Evolutionary conservation across 1,140 invertebrate species (phyloP).

Genomic region (Zaprionus lachaisei): DNA sequence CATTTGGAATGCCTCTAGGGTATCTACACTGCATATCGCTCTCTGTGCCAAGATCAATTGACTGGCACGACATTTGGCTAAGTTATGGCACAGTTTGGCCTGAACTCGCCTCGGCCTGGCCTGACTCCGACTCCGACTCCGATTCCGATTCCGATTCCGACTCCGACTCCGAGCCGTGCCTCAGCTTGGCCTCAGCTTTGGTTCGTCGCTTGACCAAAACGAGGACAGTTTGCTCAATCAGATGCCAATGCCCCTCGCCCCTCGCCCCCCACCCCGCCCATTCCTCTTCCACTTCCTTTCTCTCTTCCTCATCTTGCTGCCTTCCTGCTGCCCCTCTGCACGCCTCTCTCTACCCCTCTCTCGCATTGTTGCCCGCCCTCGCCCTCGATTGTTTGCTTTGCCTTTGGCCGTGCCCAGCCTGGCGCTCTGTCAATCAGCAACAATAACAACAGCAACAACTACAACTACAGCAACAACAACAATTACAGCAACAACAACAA

Average conservation of each 20-base stretch:
- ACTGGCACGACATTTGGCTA: conserved; percentile 74
- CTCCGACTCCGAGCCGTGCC: background rate
- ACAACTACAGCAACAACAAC: background rate
- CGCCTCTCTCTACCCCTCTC: background rate
- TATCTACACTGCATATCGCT: conserved; percentile 2
- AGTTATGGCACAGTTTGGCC: conserved; percentile 61
- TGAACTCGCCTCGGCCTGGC: background rate
- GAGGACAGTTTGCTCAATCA: conserved; percentile 61
- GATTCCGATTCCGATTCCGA: background rate
- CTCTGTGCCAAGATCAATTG: conserved; percentile 34
- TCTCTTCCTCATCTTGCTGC: too few relatives aligned
- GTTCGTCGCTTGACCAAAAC: conserved; percentile 56
- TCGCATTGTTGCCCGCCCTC: conserved; percentile 15
- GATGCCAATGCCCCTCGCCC: background rate
- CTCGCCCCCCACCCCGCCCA: too few relatives aligned
- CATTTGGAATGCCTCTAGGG: background rate
- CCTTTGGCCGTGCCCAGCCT: conserved; percentile 57
- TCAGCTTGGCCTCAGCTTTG: background rate
- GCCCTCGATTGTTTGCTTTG: conserved; percentile 50
- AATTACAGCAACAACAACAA: too few relatives aligned
- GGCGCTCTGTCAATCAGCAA: conserved; percentile 63
- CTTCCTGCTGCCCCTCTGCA: too few relatives aligned
- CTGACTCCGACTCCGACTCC: background rate
- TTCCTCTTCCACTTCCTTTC: background rate
- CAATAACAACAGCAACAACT: conserved; percentile 14